These are phyloP conservation scores for Otocyon megalotis DNA, from an alignment of 2,113 vertebrate species.

Conservation along the genomic window DNA sequence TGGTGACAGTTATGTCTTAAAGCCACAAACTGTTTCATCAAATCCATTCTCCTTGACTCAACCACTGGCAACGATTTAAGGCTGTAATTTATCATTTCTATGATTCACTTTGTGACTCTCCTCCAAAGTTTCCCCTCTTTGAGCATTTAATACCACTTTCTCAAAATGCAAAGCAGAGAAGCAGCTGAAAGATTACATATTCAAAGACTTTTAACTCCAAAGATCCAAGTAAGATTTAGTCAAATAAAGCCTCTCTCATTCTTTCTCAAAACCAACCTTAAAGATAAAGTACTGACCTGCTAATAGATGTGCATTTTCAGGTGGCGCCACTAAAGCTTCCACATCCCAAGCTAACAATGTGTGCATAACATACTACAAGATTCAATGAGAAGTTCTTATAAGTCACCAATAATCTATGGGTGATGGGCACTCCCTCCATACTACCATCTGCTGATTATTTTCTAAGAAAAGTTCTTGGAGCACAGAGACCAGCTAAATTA, in stretches of 20 bases:
- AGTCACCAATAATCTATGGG: background rate
- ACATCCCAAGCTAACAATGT: background rate
- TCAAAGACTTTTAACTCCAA: conserved; percentile 23
- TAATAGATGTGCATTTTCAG: background rate
- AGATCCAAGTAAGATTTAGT: background rate
- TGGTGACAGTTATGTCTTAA: background rate
- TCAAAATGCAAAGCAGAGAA: conserved; percentile 55
- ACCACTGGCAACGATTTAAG: conserved; percentile 29
- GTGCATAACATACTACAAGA: background rate
- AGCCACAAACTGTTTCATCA: conserved; percentile 34
- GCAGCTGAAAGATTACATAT: conserved; percentile 36
- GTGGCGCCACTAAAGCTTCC: background rate
- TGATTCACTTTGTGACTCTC: background rate
- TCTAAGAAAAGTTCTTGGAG: conserved; percentile 11
- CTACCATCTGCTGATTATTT: background rate
- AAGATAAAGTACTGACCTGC: background rate
- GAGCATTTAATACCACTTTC: conserved; percentile 3
- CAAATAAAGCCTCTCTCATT: background rate
- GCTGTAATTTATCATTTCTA: conserved; percentile 7
- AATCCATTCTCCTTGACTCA: conserved; percentile 48
- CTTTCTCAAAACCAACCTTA: conserved; percentile 7
- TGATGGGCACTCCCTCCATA: background rate
- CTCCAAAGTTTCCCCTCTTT: background rate
- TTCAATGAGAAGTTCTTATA: background rate
- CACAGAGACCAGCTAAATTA: background rate